Percentiles rank a stretch among this genome's conserved stretches.
phyloP scores from a whole-genome alignment of 2,797 vertebrate species.

The Anisognathus igniventris region DNA sequence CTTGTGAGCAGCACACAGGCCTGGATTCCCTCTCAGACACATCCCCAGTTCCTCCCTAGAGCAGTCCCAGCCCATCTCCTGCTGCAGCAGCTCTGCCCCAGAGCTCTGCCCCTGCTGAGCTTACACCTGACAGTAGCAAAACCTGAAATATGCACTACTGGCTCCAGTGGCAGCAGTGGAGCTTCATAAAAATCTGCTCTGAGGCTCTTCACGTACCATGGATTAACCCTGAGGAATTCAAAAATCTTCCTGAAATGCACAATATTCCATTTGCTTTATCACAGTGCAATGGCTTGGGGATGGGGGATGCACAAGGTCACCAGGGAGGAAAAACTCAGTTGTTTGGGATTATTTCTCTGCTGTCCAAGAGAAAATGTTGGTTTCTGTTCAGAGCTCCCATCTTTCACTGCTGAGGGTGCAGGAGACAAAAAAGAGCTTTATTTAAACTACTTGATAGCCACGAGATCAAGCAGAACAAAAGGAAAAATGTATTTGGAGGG shows the following conservation, averaged over 20 bases:
- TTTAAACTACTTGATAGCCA: not conserved
- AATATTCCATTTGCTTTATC: not conserved
- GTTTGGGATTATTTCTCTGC: not conserved
- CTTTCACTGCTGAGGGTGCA: not conserved
- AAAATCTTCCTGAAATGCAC: not conserved
- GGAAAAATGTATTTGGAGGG: not conserved
- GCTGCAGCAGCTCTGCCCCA: not conserved
- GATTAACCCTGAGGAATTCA: not conserved
- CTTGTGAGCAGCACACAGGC: not conserved
- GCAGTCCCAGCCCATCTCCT: not conserved
- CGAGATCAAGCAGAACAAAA: not conserved
- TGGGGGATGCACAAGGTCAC: not conserved
- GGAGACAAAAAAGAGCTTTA: not conserved
- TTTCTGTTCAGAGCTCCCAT: not conserved
- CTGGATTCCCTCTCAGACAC: not conserved
- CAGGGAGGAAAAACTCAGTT: not conserved
- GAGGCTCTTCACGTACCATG: not conserved
- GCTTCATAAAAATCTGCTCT: not conserved
- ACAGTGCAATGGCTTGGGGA: not conserved
- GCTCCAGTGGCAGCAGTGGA: rapidly evolving
- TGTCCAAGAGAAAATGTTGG: not conserved
- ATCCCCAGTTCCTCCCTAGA: not conserved
- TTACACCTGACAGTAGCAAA: not conserved
- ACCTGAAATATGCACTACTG: not conserved
- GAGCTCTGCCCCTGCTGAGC: not conserved